These are phyloP conservation scores for Bibio marci DNA, from an alignment of 2,888 invertebrate species.

Conservation along the genomic window DNA sequence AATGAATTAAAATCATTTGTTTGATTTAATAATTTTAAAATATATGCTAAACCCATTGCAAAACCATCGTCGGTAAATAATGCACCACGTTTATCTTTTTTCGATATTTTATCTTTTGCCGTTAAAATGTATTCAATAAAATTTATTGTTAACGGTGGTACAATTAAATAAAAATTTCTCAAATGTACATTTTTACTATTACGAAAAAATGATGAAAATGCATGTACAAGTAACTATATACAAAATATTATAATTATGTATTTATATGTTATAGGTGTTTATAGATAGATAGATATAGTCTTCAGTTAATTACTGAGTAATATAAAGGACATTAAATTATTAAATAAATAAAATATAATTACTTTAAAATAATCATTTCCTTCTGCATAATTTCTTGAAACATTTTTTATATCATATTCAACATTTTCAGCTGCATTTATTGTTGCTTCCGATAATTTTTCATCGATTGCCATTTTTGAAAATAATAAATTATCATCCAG, in stretches of 20 bases:
- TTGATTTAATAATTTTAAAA: slow-evolving; percentile 78
- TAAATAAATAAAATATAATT: slow-evolving; percentile 6
- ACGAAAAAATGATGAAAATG: slow-evolving; percentile 77
- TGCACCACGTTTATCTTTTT: slow-evolving; percentile 63
- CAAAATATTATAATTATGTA: not conserved
- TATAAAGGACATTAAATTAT: slow-evolving; percentile 18
- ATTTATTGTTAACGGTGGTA: slow-evolving; percentile 87
- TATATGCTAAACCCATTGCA: slow-evolving; percentile 87
- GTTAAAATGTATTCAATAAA: slow-evolving; percentile 85
- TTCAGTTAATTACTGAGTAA: too few species aligned
- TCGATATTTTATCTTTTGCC: slow-evolving; percentile 82
- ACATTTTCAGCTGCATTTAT: slow-evolving; percentile 51
- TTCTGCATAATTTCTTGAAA: slow-evolving; percentile 70
- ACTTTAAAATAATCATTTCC: slow-evolving; percentile 74
- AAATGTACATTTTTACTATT: slow-evolving; percentile 77
- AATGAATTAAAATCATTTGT: slow-evolving; percentile 73
- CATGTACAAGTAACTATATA: slow-evolving; percentile 66
- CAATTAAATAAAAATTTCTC: slow-evolving; percentile 79
- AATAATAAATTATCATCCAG: slow-evolving; percentile 44
- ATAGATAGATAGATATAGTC: too few species aligned
- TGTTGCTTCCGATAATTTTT: slow-evolving; percentile 40
- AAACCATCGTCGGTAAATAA: slow-evolving; percentile 98
- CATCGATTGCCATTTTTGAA: slow-evolving; percentile 41
- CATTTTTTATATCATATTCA: slow-evolving; percentile 57
- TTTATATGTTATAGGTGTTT: slow-evolving; percentile 9